Conservation (phyloP, 2,797 vertebrate genomes). For the Takifugu ocellatus region DNA sequence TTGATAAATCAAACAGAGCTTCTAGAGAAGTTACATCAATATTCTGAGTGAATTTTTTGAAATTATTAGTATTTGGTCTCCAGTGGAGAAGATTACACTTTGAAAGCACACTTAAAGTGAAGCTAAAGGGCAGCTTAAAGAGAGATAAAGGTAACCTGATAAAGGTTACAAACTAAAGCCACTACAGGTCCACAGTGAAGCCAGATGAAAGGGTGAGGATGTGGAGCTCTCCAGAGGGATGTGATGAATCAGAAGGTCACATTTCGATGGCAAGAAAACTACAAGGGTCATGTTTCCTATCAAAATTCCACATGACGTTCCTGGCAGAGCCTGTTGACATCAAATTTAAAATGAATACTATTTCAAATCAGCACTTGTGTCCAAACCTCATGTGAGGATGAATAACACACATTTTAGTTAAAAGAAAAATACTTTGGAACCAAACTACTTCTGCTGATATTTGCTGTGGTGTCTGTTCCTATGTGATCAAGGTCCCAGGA, state of each 20-base stretch:
- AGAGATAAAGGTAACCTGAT: slow-evolving; percentile 12
- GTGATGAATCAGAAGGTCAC: slow-evolving; percentile 39
- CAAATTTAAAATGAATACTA: background rate
- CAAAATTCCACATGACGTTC: too few species aligned
- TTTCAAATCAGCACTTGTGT: background rate
- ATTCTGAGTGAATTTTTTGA: too few species aligned
- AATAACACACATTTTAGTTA: background rate
- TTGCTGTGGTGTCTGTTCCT: slow-evolving; percentile 29
- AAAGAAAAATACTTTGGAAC: background rate
- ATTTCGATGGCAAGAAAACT: background rate
- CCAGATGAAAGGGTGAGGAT: slow-evolving; percentile 49
- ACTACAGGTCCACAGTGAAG: slow-evolving; percentile 14
- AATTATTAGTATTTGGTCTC: background rate
- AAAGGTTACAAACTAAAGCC: slow-evolving; percentile 46
- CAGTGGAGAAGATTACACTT: slow-evolving; percentile 17
- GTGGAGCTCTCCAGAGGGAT: slow-evolving; percentile 29
- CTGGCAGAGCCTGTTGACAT: too few species aligned
- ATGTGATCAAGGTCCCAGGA: slow-evolving; percentile 14
- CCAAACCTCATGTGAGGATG: background rate
- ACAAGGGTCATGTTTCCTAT: background rate
- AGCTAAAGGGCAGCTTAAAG: slow-evolving; percentile 37
- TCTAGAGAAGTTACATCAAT: too few species aligned
- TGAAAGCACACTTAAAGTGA: slow-evolving; percentile 43
- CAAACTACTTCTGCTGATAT: slow-evolving; percentile 1
- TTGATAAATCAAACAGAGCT: too few species aligned